Evolutionary conservation across 2,888 invertebrate genomes (phyloP).

Genomic region (Diloba caeruleocephala): DNA sequence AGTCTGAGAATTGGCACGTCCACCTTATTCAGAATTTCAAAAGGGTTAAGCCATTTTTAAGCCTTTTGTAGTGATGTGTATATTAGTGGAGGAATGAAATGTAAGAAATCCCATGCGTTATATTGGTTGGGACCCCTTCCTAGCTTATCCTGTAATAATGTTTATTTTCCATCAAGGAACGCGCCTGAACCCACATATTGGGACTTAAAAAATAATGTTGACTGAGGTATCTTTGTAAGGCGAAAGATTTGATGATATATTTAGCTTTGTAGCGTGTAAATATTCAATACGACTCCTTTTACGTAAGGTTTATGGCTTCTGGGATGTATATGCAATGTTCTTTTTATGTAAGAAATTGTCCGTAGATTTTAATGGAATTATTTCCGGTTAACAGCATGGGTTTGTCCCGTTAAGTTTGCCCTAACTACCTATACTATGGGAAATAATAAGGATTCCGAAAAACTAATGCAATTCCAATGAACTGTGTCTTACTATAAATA

Average conservation of each 20-base stretch:
- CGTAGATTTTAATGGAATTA: no score
- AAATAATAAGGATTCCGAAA: no score
- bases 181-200: constrained; percentile 39
- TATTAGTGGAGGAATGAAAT: constrained; percentile 55
- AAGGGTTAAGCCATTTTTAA: constrained; percentile 74
- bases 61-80: constrained; percentile 66
- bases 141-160: constrained; percentile 74
- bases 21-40: constrained; percentile 69
- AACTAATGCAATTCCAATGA: no score
- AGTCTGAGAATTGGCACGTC: constrained; percentile 69
- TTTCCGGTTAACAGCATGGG: no score
- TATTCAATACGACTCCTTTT: no score
- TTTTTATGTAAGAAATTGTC: no score
- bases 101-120: constrained; percentile 63
- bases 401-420: no score
- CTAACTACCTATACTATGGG: no score
- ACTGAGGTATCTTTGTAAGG: constrained; percentile 25
- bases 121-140: constrained; percentile 65
- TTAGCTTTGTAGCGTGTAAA: not conserved
- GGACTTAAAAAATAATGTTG: constrained; percentile 55
- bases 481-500: no score
- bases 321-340: no score
- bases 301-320: no score
- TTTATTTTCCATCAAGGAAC: constrained; percentile 71
- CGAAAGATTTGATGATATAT: constrained; percentile 3